Evolutionary conservation across 2,797 vertebrate species (phyloP), one percentile per base, ranked within the genome.

Genomic region (Siniperca obscura): DNA sequence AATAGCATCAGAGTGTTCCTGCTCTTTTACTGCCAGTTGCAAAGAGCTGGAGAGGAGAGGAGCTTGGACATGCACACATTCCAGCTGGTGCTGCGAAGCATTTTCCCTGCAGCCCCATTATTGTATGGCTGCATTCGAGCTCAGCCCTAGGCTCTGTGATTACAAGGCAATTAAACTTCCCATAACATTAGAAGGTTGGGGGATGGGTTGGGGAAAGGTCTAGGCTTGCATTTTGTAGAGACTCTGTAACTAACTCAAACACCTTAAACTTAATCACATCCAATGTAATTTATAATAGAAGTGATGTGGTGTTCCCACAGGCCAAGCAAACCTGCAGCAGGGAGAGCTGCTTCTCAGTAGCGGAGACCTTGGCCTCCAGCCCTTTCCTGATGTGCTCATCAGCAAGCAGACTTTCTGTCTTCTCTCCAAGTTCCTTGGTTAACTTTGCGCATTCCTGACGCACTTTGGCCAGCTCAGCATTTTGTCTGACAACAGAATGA

Each of bases 401-500:
- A 36, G 97, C 95, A 72, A 96, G 96, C 11, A 96, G 92, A 67
- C 93, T 89, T 55, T 97, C 97, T 0, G 92, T 92, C 90, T 97
- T 98, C 90, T 99, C 98, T 53, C 91, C 89, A 53, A 98, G 92
- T 68, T 99, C 98, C 89, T 98, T 98, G 92, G 94, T 95, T 87
- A 98, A 94, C 88, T 96, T 97, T 89, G 88, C 84, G 81, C 97
- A 97, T 90, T 99, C 98, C 86, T 99, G 98, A 38, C 96, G 96
- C 80, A 99, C 90, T 90, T 98, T 98, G 64, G 98, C 98, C 93
- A 99, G 86, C 92, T 99, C 98, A 0, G 97, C 95, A 1, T 99
- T 99, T 88, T 98, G 98, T 91, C 98, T 99, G 91, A 83, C 60
- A 25, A 73, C n/a, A 80, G 53, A 72, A 66, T 14, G 30, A 76